A percentile compares a stretch with the other conserved stretches of the same genome.
phyloP scores from a whole-genome alignment of 2,113 vertebrate species.

The Neotoma lepida region DNA sequence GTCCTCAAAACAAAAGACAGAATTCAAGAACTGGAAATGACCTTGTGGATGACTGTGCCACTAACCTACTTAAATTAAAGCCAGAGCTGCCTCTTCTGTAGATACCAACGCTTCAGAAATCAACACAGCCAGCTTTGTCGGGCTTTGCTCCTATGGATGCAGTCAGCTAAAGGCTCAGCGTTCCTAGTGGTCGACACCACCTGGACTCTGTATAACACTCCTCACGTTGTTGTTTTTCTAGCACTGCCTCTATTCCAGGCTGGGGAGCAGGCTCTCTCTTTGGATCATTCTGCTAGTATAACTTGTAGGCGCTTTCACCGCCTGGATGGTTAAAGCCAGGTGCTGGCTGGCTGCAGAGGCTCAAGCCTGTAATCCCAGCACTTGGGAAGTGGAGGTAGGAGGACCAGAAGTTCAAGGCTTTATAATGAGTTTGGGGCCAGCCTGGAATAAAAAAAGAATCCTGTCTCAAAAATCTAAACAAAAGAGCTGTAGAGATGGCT shows the following conservation, averaged over 20 bases:
- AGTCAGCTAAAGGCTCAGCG: neutral
- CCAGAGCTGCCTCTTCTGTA: neutral
- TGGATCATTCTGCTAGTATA: neutral
- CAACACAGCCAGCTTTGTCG: neutral
- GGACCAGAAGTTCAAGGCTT: neutral
- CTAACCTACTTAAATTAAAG: neutral
- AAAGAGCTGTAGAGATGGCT: neutral
- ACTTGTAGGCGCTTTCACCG: neutral
- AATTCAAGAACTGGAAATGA: slow-evolving; percentile 3
- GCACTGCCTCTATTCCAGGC: neutral
- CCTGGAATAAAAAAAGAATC: neutral
- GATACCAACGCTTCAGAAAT: neutral
- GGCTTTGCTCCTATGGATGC: neutral
- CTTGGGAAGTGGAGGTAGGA: neutral
- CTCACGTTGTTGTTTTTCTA: neutral
- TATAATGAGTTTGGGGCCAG: neutral
- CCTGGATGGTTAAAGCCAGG: neutral
- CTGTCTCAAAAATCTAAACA: neutral
- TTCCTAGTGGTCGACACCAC: neutral
- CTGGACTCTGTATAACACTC: neutral
- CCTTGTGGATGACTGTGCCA: neutral
- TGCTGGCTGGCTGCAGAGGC: neutral
- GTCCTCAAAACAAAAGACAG: neutral
- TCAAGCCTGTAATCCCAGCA: neutral
- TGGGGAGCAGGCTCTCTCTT: neutral